Base-by-base conservation (phyloP, 2,797 vertebrate genomes). In the Platalea minor region DNA sequence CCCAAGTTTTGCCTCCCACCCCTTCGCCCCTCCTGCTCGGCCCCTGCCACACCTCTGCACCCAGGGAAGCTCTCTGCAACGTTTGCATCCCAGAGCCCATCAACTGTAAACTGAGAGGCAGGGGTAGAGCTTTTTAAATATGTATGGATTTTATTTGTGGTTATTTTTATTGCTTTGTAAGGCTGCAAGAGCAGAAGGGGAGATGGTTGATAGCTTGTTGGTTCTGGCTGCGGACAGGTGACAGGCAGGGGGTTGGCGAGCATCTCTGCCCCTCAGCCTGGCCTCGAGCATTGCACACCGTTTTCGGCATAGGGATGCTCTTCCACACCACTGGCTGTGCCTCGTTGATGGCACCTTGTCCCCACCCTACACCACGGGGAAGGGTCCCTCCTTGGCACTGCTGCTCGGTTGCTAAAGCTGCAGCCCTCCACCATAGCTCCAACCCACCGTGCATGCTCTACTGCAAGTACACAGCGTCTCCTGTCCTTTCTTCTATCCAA, bases 81-180 rank as follows among this genome's bases (percentile, higher is more conserved):
- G 41, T 4, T 78, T 26, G 9, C 0, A 1, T 43, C 74, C 61
- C 43, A 11, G 25, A 70, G 13, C 70, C 54, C 54, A 5, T 4
- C 2, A 5, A 1, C 43, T 46, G 54, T 50, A 10, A 10, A 0
- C 29, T 2, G 35, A 18, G 72, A n/a, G 56, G 18, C 35, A 33
- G 68, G 8, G 19, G 2, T 4, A 72, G 54, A 79, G 67, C 24
- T 28, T 61, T 54, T 4, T 6, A 18, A 39, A 12, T 5, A 7
- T 0, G 0, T 19, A 39, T 15, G 0, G 24, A 1, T 50, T 53
- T 33, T 48, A 17, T 31, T 16, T 6, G 24, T 5, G 63, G 23
- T 7, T n/a, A 1, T 21, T 83, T 88, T 41, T 37, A 23, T 39
- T 37, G 84, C 46, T 65, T 19, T 31, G 37, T 5, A 3, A 57